A percentile compares a stretch with the other conserved stretches of the same genome.
Conservation (phyloP, 1,140 invertebrate genomes). For the Acromyrmex echinatior region DNA sequence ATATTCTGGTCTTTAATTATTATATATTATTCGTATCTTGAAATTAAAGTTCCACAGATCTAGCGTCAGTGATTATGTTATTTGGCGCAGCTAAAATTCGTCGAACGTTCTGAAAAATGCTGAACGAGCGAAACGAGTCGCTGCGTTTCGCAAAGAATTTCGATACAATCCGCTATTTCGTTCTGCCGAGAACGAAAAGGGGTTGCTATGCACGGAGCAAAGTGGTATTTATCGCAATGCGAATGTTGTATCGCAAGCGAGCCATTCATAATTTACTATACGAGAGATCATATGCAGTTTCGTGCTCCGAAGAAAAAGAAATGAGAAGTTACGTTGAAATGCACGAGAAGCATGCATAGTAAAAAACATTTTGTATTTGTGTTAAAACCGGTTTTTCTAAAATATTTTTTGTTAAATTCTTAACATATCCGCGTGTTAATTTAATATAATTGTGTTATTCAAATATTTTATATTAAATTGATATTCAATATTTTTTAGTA, state of each 20-base stretch:
- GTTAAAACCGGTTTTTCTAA: too few relatives aligned
- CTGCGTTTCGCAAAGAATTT: neutral
- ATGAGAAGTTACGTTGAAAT: neutral
- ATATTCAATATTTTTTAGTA: too few relatives aligned
- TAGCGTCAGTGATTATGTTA: too few relatives aligned
- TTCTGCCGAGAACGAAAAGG: neutral
- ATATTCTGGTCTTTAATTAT: too few relatives aligned
- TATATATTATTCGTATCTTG: too few relatives aligned
- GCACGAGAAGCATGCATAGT: too few relatives aligned
- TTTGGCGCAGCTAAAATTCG: neutral
- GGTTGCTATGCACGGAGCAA: neutral
- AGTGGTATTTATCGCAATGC: conserved; percentile 19
- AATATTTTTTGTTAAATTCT: too few relatives aligned
- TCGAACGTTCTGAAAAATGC: neutral
- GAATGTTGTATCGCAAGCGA: neutral
- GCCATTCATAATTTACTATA: neutral
- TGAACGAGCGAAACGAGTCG: neutral
- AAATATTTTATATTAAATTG: too few relatives aligned
- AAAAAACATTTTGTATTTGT: too few relatives aligned
- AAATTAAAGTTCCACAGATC: too few relatives aligned
- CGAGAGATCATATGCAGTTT: neutral
- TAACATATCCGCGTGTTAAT: too few relatives aligned
- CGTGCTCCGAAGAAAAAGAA: neutral
- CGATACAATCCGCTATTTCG: conserved; percentile 1
- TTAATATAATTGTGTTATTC: too few relatives aligned